phyloP scores from a whole-genome alignment of 2,888 invertebrate species.

The Lepidochitona cinerea region DNA sequence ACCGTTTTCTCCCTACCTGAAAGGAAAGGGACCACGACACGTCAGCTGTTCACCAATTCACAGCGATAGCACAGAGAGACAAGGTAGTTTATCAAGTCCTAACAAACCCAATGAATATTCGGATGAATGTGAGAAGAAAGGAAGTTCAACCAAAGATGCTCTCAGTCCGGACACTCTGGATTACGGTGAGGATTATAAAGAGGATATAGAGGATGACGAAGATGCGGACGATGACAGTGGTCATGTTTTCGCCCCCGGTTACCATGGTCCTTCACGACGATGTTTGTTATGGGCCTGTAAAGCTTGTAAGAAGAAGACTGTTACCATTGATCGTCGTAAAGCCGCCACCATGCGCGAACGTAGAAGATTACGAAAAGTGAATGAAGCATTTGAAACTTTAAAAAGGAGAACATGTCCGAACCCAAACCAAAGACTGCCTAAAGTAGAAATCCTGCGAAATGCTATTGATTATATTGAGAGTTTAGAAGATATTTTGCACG shows the following conservation, averaged over 20 bases:
- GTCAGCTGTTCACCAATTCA: conserved; percentile 6
- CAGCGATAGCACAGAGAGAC: not conserved
- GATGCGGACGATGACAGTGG: conserved; percentile 56
- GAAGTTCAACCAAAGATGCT: not conserved
- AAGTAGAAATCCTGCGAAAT: conserved; percentile 96
- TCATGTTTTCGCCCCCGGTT: conserved; percentile 71
- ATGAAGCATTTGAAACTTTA: conserved; percentile 97
- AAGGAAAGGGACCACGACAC: conserved; percentile 14
- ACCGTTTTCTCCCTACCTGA: conserved; percentile 10
- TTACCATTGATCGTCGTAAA: conserved; percentile 94
- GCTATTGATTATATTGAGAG: conserved; percentile 97
- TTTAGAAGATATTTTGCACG: conserved; percentile 72
- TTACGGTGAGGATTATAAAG: conserved; percentile 41
- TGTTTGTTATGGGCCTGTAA: conserved; percentile 98
- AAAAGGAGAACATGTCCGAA: conserved; percentile 93
- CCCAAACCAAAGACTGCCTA: conserved; percentile 96
- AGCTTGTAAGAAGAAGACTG: conserved; percentile 92
- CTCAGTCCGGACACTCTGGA: conserved; percentile 12
- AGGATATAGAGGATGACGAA: conserved; percentile 44
- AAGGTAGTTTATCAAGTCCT: not conserved
- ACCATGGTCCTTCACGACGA: conserved; percentile 74
- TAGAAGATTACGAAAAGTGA: conserved; percentile 94
- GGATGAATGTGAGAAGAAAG: not conserved
- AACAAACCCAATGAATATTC: not conserved
- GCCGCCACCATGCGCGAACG: conserved; percentile 97